Evolutionary conservation across 2,888 invertebrate genomes (phyloP).

Genomic region (Euzophera pinguis): DNA sequence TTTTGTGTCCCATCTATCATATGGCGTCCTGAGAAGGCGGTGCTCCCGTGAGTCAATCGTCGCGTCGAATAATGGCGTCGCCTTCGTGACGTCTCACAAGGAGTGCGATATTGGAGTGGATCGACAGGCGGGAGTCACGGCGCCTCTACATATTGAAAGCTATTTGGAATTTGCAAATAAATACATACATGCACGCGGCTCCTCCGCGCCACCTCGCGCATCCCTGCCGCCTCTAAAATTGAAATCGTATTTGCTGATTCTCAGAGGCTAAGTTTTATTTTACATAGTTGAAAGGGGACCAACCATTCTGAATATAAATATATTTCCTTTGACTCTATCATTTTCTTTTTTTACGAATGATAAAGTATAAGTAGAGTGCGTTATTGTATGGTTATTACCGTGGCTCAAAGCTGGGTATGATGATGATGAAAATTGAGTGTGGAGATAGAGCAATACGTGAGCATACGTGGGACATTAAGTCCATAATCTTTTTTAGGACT

Average conservation of each 20-base stretch:
- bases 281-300: constrained; percentile 19
- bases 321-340: background rate
- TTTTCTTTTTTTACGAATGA: background rate
- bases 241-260: constrained; percentile 68
- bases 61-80: constrained; percentile 66
- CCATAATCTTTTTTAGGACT: too few species aligned
- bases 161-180: constrained; percentile 76
- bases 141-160: constrained; percentile 76
- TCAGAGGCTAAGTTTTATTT: constrained; percentile 53
- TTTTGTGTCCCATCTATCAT: constrained; percentile 76
- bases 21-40: constrained; percentile 51
- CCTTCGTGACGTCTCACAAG: constrained; percentile 62
- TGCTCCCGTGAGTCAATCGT: constrained; percentile 66
- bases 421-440: too few species aligned
- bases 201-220: constrained; percentile 50
- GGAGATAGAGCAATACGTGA: too few species aligned
- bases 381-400: too few species aligned
- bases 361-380: too few species aligned
- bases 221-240: constrained; percentile 64
- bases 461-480: too few species aligned
- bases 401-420: too few species aligned
- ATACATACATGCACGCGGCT: constrained; percentile 65
- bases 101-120: constrained; percentile 74
- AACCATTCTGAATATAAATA: constrained; percentile 2
- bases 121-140: constrained; percentile 71